These are phyloP conservation scores for Heliocidaris erythrogramma DNA, from an alignment of 35 echinoderm and acorn worm genomes.

Conservation along the genomic window DNA sequence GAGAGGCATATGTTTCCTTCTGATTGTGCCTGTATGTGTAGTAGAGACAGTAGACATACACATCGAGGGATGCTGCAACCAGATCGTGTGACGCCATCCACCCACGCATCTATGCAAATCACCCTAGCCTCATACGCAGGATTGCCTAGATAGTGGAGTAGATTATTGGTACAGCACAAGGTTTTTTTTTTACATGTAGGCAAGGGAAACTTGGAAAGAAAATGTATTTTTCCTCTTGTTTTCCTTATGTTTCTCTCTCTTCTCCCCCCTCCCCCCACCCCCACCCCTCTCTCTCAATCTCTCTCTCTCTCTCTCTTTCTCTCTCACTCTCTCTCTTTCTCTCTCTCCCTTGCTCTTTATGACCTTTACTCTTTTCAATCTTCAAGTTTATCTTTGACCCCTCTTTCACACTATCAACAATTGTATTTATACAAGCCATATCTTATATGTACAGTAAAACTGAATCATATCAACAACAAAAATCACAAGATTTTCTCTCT, in stretches of 20 bases:
- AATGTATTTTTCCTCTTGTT: not conserved
- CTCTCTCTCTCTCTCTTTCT: not conserved
- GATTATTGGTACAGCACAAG: not conserved
- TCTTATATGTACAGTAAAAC: too few species aligned
- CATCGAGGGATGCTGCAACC: not conserved
- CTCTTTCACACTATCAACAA: too few species aligned
- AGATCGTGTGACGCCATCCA: not conserved
- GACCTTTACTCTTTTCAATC: too few species aligned
- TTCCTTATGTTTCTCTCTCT: not conserved
- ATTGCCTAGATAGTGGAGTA: not conserved
- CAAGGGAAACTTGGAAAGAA: not conserved
- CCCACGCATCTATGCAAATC: slow-evolving; percentile 15
- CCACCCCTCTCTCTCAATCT: not conserved
- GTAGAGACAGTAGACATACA: not conserved
- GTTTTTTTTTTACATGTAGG: not conserved
- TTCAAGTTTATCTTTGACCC: too few species aligned
- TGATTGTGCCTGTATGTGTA: not conserved
- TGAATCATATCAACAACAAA: too few species aligned
- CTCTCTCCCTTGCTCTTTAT: not conserved
- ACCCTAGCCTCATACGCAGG: not conserved
- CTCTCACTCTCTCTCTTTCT: not conserved
- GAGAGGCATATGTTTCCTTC: not conserved
- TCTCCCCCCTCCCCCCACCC: not conserved
- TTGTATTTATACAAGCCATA: too few species aligned
- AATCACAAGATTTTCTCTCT: too few species aligned